phyloP scores from a whole-genome alignment of 1,140 invertebrate genomes.

The Pseudomyrmex gracilis region DNA sequence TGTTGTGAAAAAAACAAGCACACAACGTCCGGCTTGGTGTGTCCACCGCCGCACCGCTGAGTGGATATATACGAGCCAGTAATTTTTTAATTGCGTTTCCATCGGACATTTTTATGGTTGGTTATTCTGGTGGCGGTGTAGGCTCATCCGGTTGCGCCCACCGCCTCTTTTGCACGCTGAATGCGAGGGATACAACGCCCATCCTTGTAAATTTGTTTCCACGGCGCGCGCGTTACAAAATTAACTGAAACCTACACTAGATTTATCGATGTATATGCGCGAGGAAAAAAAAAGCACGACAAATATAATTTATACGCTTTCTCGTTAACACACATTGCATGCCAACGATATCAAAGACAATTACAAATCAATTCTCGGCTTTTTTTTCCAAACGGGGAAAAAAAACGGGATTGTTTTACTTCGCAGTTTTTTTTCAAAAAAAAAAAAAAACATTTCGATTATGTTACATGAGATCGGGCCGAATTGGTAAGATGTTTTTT shows the following conservation, averaged over 20 bases:
- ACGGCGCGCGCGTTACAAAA: constrained; percentile 52
- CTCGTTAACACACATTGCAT: background rate
- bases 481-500: too few relatives aligned
- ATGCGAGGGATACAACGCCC: constrained; percentile 34
- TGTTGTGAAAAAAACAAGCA: constrained; percentile 65
- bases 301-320: constrained; percentile 49
- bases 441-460: too few relatives aligned
- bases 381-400: too few relatives aligned
- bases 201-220: constrained; percentile 49
- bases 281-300: constrained; percentile 47
- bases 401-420: too few relatives aligned
- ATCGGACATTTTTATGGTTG: constrained; percentile 75
- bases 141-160: constrained; percentile 57
- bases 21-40: background rate
- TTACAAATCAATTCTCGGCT: too few relatives aligned
- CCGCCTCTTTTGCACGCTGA: constrained; percentile 52
- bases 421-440: too few relatives aligned
- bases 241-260: constrained; percentile 69
- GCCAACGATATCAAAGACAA: background rate
- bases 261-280: constrained; percentile 24
- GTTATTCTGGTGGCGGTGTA: constrained; percentile 63
- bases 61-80: constrained; percentile 67
- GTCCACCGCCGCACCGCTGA: background rate
- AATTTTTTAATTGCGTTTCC: constrained; percentile 76
- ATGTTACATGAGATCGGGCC: too few relatives aligned